Evolutionary conservation across 2,888 invertebrate genomes (phyloP).

Genomic region (Liposcelis brunnea): DNA sequence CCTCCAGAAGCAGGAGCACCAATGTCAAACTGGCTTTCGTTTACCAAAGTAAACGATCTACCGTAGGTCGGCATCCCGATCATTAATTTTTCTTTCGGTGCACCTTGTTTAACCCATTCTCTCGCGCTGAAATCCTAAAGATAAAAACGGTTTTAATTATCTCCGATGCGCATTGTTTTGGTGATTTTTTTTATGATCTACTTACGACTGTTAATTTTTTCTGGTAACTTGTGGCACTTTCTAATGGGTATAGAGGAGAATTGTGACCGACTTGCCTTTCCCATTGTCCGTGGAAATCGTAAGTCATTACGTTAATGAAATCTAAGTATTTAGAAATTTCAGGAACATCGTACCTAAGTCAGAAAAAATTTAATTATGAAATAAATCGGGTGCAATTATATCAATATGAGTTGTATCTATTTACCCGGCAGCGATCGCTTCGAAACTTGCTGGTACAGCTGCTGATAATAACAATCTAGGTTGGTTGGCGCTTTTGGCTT

Average conservation of each 20-base stretch:
- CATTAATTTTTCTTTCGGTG: constrained; percentile 84
- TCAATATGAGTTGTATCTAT: constrained; percentile 8
- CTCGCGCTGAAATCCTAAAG: constrained; percentile 71
- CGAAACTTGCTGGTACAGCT: constrained; percentile 83
- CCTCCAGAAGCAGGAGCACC: constrained; percentile 82
- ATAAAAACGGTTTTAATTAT: constrained; percentile 14
- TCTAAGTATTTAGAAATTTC: constrained; percentile 88
- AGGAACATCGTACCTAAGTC: constrained; percentile 65
- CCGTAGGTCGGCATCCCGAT: constrained; percentile 93
- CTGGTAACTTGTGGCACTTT: constrained; percentile 77
- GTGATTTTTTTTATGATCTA: too few relatives aligned
- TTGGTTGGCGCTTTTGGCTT: constrained; percentile 73
- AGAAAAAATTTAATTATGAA: background rate
- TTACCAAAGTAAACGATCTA: constrained; percentile 72
- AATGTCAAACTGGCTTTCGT: constrained; percentile 76
- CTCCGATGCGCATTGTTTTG: too few relatives aligned
- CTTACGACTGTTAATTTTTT: constrained; percentile 82
- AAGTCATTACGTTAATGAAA: constrained; percentile 89
- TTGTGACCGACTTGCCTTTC: constrained; percentile 86
- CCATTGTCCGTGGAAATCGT: constrained; percentile 92
- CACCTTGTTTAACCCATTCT: constrained; percentile 86
- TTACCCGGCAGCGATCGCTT: constrained; percentile 78
- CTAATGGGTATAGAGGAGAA: constrained; percentile 74
- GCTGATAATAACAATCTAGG: constrained; percentile 64
- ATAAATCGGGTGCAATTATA: constrained; percentile 4